Evolutionary conservation across 2,888 invertebrate genomes (phyloP).

Genomic region (Margaritifera margaritifera): DNA sequence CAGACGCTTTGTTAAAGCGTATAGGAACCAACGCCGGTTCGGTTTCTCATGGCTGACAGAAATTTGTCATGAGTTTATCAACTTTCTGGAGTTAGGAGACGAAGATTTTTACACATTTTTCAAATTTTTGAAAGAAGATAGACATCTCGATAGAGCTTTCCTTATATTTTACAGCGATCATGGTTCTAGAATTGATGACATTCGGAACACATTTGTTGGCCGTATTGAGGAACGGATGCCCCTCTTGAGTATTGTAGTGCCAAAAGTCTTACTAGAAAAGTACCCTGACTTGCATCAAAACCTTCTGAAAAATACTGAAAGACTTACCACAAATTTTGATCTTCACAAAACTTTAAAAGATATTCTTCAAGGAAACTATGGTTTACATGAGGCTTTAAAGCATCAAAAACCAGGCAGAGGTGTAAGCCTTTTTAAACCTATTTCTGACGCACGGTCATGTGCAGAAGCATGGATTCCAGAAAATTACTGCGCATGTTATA

Average conservation of each 20-base stretch:
- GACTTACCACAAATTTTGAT: slow-evolving; percentile 90
- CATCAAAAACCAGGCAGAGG: slow-evolving; percentile 49
- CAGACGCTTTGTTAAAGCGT: slow-evolving; percentile 77
- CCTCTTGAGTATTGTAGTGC: slow-evolving; percentile 85
- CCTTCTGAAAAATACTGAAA: slow-evolving; percentile 78
- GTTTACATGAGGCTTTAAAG: background rate
- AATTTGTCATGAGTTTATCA: slow-evolving; percentile 89
- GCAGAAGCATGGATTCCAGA: slow-evolving; percentile 91
- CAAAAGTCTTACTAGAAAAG: slow-evolving; percentile 79
- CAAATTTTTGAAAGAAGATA: slow-evolving; percentile 76
- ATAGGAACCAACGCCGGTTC: slow-evolving; percentile 83
- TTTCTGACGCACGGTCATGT: slow-evolving; percentile 84
- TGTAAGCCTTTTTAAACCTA: slow-evolving; percentile 63
- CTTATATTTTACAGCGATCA: slow-evolving; percentile 94
- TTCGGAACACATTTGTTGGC: slow-evolving; percentile 91
- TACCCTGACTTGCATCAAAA: slow-evolving; percentile 79
- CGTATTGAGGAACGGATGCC: slow-evolving; percentile 93
- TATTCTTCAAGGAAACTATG: slow-evolving; percentile 74
- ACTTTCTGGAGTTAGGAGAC: slow-evolving; percentile 84
- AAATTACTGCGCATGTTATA: slow-evolving; percentile 94
- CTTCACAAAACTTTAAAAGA: slow-evolving; percentile 86
- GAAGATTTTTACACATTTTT: slow-evolving; percentile 79
- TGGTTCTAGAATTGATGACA: slow-evolving; percentile 84
- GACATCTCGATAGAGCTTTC: slow-evolving; percentile 84
- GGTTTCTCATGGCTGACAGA: slow-evolving; percentile 90